Base-by-base conservation (phyloP, 2,113 vertebrate genomes). In the Malurus cyaneus region DNA sequence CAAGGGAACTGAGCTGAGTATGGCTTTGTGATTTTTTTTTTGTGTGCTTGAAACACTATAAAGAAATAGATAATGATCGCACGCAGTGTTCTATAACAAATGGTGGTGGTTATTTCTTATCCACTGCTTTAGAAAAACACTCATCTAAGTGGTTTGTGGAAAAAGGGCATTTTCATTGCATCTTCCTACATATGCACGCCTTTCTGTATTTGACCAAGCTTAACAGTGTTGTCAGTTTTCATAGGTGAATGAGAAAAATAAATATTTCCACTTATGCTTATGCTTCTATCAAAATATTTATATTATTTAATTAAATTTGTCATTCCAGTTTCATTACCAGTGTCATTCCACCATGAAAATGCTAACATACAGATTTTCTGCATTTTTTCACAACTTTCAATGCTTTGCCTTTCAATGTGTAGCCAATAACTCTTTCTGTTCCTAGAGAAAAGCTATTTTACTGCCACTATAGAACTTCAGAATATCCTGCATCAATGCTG, bases 1-100 rank as follows among this genome's bases (percentile, higher is more conserved):
- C 82, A 93, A 93, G 86, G 86, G 53, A 97, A 81, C 69, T 5
- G 62, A 97, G 52, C 59, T 93, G 96, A 93, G 76, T 50, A 92
- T 60, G 83, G 65, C 93, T 95, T 96, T 96, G 89, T 85, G 93
- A 77, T 89, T 92, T 95, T 92, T 84, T 47, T 96, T 60, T 96
- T 94, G 96, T 95, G 46, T 94, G 96, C 76, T 82, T 93, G 88
- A 97, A 97, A 95, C 80, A 71, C 49, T 92, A 69, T 86, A 91
- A 96, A 92, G 69, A 92, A 97, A 93, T 80, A 94, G 59, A 89
- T 91, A 96, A 96, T 86, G 92, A 94, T 94, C 8, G 0, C 81
- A 93, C 44, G 60, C 88, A 92, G 85, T 11, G 17, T 88, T 96
- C 71, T 95, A 6, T 88, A 79, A 79, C 34, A 86, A 93, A 67